Evolutionary conservation across 2,113 vertebrate genomes (phyloP).

Genomic region (Petroica traversi): DNA sequence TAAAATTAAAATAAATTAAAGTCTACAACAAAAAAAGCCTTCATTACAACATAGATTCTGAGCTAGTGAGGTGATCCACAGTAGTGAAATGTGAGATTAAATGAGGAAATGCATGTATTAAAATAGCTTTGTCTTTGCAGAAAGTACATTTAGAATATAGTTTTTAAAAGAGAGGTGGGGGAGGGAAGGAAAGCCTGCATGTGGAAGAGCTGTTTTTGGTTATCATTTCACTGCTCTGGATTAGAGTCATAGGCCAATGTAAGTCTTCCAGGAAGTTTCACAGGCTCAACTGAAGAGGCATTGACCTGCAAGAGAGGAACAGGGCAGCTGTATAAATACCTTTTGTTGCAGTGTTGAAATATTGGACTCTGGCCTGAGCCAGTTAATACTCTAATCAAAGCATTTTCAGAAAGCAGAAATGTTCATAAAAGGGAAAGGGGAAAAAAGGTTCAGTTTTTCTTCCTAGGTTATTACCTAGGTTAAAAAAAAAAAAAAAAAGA

Average conservation of each 20-base stretch:
- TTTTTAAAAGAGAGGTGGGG: neutral
- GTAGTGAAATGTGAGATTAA: neutral
- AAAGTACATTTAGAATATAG: neutral
- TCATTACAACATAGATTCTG: neutral
- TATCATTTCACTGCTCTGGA: neutral
- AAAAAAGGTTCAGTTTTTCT: neutral
- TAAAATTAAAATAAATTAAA: neutral
- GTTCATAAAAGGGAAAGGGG: neutral
- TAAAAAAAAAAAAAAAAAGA: neutral
- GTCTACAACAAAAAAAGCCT: neutral
- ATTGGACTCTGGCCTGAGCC: neutral
- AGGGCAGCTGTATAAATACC: neutral
- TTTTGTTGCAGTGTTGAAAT: neutral
- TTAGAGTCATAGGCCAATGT: neutral
- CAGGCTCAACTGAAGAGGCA: neutral
- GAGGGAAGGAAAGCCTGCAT: neutral
- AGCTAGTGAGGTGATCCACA: neutral
- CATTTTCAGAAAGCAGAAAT: neutral
- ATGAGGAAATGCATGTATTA: neutral
- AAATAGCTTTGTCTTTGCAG: neutral
- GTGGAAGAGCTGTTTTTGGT: neutral
- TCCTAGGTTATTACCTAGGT: neutral
- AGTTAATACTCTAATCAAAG: neutral
- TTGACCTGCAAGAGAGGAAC: neutral
- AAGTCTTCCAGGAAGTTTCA: neutral